A percentile compares a stretch with the other conserved stretches of the same genome.
Conservation (phyloP, 1,140 invertebrate genomes). For the Coenobita brevimanus region DNA sequence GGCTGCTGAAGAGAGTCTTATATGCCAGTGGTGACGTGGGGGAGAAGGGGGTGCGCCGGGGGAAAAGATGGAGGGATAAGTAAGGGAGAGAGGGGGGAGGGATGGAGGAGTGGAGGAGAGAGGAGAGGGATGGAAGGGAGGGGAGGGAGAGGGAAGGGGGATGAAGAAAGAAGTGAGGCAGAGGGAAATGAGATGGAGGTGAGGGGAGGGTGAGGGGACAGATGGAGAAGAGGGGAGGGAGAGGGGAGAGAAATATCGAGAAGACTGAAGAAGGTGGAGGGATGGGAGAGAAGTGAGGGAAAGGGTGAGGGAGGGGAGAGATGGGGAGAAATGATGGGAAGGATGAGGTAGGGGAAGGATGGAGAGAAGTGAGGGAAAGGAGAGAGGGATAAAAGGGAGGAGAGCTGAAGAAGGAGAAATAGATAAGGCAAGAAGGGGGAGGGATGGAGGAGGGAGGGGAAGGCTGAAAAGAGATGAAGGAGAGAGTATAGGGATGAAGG, state of each 20-base stretch:
- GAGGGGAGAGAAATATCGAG: not conserved
- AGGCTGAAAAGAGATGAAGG: not conserved
- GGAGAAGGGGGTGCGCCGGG: not conserved
- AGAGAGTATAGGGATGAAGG: not conserved
- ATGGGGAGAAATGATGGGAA: not conserved
- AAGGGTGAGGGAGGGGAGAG: not conserved
- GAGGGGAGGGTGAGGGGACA: not conserved
- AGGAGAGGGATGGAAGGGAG: not conserved
- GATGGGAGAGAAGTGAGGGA: not conserved
- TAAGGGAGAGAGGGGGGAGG: not conserved
- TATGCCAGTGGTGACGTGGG: not conserved
- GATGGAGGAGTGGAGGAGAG: not conserved
- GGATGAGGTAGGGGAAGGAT: not conserved
- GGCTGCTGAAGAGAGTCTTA: slow-evolving; percentile 51
- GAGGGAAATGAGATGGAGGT: not conserved
- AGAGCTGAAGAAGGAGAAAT: not conserved
- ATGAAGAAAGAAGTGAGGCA: not conserved
- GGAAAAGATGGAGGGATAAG: not conserved
- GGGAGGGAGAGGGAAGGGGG: not conserved
- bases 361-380: too few species aligned
- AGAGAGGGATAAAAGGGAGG: not conserved
- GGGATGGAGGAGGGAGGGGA: not conserved
- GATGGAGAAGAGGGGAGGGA: not conserved
- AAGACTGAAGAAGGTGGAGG: not conserved
- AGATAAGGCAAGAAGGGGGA: too few species aligned